Evolutionary conservation across 64 coral and sea anemone genomes (phyloP).

Genomic region (Pocillopora verrucosa): DNA sequence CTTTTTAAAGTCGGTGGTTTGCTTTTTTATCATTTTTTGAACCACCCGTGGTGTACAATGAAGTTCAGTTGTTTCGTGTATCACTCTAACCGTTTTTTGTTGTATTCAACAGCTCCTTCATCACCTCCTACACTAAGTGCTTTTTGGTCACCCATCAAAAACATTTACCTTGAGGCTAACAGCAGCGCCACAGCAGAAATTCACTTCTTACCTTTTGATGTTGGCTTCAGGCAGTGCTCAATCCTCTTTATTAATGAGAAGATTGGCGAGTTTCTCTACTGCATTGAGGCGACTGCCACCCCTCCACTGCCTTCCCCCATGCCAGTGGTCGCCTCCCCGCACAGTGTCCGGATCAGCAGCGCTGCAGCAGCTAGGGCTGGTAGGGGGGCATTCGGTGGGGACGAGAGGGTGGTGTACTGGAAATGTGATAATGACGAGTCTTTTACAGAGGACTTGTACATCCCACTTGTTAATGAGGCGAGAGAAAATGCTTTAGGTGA

Average conservation of each 20-base stretch:
- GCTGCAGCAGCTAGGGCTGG: conserved; percentile 71
- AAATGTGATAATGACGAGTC: conserved; percentile 82
- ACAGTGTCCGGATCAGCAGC: conserved; percentile 90
- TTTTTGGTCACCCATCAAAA: conserved; percentile 78
- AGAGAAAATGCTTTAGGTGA: conserved; percentile 91
- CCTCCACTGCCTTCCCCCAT: conserved; percentile 81
- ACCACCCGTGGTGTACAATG: no score
- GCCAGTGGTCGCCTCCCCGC: conserved; percentile 67
- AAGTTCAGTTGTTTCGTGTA: background rate
- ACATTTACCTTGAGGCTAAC: conserved; percentile 70
- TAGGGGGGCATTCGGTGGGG: conserved; percentile 78
- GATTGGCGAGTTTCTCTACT: conserved; percentile 97
- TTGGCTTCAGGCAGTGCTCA: conserved; percentile 90
- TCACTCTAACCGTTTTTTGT: background rate
- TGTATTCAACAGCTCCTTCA: conserved; percentile 13
- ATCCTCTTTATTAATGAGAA: conserved; percentile 96
- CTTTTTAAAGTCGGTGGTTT: no score
- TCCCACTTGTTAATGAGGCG: conserved; percentile 73
- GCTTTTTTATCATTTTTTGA: no score
- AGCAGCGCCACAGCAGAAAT: conserved; percentile 63
- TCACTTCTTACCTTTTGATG: conserved; percentile 85
- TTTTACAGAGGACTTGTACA: conserved; percentile 82
- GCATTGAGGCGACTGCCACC: conserved; percentile 77
- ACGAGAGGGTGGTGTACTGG: conserved; percentile 97
- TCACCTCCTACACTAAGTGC: conserved; percentile 61